A percentile compares a stretch with the other conserved stretches of the same genome.
phyloP scores from a whole-genome alignment of 2,797 vertebrate genomes.

The Loris lydekkerianus region DNA sequence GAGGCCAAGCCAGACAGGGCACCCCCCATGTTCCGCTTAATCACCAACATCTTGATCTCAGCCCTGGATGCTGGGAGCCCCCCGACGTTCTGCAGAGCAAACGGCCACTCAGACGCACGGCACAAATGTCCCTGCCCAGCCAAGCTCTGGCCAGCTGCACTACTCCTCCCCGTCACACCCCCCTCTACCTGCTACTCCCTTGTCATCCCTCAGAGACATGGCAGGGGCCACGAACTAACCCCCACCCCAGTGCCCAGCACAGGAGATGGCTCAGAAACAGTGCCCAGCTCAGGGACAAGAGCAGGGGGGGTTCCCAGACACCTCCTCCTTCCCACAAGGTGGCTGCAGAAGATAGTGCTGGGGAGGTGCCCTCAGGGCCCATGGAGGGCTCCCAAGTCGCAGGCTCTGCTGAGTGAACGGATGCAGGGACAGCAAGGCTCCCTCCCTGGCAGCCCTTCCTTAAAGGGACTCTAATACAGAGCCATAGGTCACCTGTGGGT shows the following conservation, averaged over 20 bases:
- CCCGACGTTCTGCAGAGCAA: background rate
- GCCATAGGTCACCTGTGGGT: background rate
- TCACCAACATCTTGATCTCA: background rate
- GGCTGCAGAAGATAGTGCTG: background rate
- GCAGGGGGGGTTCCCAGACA: background rate
- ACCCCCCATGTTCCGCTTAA: background rate
- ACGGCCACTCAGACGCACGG: background rate
- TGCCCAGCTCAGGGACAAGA: background rate
- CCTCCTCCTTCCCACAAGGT: background rate
- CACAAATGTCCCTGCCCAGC: background rate
- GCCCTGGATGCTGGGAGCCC: background rate
- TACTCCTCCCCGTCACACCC: background rate
- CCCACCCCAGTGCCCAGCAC: background rate
- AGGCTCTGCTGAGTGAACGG: background rate
- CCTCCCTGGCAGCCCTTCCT: background rate
- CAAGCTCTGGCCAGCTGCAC: background rate
- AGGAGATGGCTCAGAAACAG: background rate
- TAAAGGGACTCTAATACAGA: background rate
- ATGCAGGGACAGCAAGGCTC: background rate
- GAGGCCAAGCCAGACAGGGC: background rate
- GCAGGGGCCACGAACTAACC: background rate
- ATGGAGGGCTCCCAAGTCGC: background rate
- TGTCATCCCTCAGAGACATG: background rate
- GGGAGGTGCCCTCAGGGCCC: background rate
- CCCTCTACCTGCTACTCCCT: background rate